Percentiles rank a stretch among this genome's conserved stretches.
These are phyloP conservation scores for Cnemophilus loriae DNA, from an alignment of 2,113 vertebrate genomes.

Conservation along the genomic window DNA sequence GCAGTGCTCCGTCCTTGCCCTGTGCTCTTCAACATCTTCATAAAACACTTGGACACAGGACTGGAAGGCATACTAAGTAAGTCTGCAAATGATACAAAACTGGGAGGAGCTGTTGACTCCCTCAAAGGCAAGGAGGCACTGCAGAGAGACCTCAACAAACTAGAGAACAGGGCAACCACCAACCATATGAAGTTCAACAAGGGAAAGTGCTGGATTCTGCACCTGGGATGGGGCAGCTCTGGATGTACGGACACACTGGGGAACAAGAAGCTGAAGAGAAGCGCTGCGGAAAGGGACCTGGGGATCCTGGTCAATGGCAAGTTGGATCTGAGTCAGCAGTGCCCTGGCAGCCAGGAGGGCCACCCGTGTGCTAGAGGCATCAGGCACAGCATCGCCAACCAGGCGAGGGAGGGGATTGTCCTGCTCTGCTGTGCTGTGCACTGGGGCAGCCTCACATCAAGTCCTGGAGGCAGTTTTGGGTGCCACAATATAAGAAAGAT, in stretches of 20 bases:
- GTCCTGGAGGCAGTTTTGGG: background rate
- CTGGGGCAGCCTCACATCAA: rapidly evolving
- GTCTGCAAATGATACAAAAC: background rate
- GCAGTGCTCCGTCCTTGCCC: background rate
- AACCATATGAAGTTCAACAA: background rate
- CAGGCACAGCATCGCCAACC: rapidly evolving
- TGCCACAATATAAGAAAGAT: background rate
- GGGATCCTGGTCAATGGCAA: rapidly evolving
- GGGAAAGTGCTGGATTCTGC: background rate
- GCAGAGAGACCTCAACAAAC: background rate
- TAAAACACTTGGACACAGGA: background rate
- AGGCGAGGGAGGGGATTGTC: background rate
- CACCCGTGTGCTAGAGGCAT: rapidly evolving
- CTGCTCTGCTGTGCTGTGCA: rapidly evolving
- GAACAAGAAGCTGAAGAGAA: background rate
- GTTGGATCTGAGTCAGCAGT: rapidly evolving
- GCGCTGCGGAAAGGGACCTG: rapidly evolving
- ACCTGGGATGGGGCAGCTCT: background rate
- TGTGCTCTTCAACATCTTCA: background rate
- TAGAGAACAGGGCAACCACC: background rate
- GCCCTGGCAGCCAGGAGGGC: background rate
- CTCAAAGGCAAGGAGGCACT: background rate
- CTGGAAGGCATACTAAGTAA: background rate
- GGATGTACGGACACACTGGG: rapidly evolving
- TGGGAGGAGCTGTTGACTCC: background rate